Conservation (phyloP, 2,113 vertebrate genomes). For the Eleginops maclovinus region DNA sequence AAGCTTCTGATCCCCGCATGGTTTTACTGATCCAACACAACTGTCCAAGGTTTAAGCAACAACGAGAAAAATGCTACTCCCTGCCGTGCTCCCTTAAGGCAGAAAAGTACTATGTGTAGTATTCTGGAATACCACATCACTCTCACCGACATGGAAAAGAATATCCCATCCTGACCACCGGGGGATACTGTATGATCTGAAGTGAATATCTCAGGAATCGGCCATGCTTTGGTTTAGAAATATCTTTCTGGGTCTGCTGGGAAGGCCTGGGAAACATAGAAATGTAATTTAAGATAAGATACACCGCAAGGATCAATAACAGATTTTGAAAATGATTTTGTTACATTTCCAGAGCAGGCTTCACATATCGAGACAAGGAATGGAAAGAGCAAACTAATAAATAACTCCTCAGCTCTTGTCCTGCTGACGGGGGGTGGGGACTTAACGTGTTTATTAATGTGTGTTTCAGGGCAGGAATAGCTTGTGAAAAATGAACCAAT, state of each 20-base stretch:
- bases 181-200: slow-evolving; percentile 13
- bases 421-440: background rate
- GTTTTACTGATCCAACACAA: slow-evolving; percentile 23
- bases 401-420: background rate
- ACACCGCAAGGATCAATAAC: slow-evolving; percentile 1
- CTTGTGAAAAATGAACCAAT: background rate
- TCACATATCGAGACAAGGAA: background rate
- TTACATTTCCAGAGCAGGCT: background rate
- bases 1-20: slow-evolving; percentile 34
- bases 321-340: background rate
- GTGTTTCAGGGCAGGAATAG: background rate
- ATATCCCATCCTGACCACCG: slow-evolving; percentile 8
- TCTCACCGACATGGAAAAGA: slow-evolving; percentile 1
- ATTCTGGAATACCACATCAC: slow-evolving; percentile 24
- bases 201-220: slow-evolving; percentile 4
- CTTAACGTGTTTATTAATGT: background rate
- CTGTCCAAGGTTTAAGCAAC: slow-evolving; percentile 25
- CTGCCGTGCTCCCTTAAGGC: slow-evolving; percentile 15
- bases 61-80: slow-evolving; percentile 18
- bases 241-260: background rate
- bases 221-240: background rate
- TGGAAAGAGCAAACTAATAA: background rate
- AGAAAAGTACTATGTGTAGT: slow-evolving; percentile 21
- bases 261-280: slow-evolving; percentile 3
- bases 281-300: slow-evolving; percentile 16